phyloP scores from a whole-genome alignment of 2,797 vertebrate genomes.

The Gouania willdenowi region DNA sequence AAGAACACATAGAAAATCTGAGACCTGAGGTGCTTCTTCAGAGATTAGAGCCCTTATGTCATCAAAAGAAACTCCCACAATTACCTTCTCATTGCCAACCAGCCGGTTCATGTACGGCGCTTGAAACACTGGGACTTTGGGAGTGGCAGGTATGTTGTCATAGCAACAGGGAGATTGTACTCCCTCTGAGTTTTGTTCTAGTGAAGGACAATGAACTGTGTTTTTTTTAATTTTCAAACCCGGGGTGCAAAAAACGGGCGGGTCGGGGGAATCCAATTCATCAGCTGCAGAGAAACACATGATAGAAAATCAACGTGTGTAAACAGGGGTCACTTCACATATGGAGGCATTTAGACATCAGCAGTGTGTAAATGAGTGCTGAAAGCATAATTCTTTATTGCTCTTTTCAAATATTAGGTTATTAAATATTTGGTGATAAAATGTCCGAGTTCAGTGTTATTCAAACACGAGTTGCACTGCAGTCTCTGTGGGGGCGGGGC shows the following conservation, averaged over 20 bases:
- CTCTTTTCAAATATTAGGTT: too few relatives aligned
- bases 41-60: too few relatives aligned
- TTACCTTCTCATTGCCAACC: slow-evolving; percentile 67
- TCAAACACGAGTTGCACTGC: too few relatives aligned
- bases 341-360: too few relatives aligned
- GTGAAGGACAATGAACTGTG: slow-evolving; percentile 15
- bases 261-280: slow-evolving; percentile 72
- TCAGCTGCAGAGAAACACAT: slow-evolving; percentile 30
- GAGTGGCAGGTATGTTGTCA: slow-evolving; percentile 35
- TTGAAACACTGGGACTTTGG: slow-evolving; percentile 71
- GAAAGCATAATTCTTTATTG: too few relatives aligned
- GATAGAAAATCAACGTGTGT: too few relatives aligned
- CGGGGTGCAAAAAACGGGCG: slow-evolving; percentile 78
- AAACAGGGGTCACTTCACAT: too few relatives aligned
- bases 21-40: not conserved
- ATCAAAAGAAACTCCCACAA: too few relatives aligned
- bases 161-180: slow-evolving; percentile 23
- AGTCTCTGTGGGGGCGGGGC: too few relatives aligned
- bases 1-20: not conserved
- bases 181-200: slow-evolving; percentile 7
- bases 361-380: too few relatives aligned
- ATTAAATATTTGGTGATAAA: too few relatives aligned
- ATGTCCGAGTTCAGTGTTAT: too few relatives aligned
- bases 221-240: slow-evolving; percentile 74
- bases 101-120: slow-evolving; percentile 68